Percentiles rank a stretch among this genome's conserved stretches.
Evolutionary conservation across 2,113 vertebrate species (phyloP).

Genomic region (Phalacrocorax aristotelis): DNA sequence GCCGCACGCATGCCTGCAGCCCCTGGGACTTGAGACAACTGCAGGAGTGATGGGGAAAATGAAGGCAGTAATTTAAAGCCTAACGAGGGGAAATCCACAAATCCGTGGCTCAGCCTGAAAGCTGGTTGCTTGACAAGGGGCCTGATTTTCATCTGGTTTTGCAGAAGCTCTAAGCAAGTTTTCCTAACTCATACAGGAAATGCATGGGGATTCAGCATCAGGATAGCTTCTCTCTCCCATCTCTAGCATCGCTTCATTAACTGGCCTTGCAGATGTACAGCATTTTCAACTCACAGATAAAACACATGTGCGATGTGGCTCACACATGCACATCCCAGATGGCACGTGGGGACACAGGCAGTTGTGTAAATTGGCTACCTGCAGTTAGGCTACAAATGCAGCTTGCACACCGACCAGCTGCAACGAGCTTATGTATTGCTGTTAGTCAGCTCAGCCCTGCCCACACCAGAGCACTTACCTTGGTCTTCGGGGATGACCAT

Average conservation of each 20-base stretch:
- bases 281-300: background rate
- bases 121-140: background rate
- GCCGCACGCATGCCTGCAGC: background rate
- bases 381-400: background rate
- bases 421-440: rapidly evolving
- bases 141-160: background rate
- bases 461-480: background rate
- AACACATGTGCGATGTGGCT: background rate
- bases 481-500: rapidly evolving
- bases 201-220: rapidly evolving
- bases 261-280: background rate
- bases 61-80: conserved; percentile 36
- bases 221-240: background rate
- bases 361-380: background rate
- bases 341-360: background rate
- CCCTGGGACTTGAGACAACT: background rate
- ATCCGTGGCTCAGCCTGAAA: background rate
- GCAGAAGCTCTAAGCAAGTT: background rate
- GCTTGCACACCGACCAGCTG: background rate
- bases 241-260: background rate
- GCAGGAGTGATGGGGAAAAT: background rate
- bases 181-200: background rate
- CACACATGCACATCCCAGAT: background rate
- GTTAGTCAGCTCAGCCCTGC: background rate
- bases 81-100: background rate